Evolutionary conservation across 2,113 vertebrate species (phyloP).

Genomic region (Pelusios castaneus): DNA sequence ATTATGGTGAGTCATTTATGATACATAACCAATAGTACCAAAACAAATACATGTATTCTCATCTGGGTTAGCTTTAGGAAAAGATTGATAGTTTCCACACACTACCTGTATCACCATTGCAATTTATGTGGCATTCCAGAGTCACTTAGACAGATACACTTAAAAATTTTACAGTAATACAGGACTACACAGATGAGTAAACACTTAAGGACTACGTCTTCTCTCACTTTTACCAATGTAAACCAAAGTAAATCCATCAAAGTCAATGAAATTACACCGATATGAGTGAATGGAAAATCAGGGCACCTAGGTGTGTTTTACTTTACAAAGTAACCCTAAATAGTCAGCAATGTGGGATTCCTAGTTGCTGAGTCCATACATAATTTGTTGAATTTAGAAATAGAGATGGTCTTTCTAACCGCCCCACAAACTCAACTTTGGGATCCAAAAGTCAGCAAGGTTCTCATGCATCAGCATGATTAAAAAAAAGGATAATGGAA

Average conservation of each 20-base stretch:
- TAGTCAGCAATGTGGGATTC: too few relatives aligned
- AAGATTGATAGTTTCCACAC: neutral
- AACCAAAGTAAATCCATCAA: neutral
- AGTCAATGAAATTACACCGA: neutral
- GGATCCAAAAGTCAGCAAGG: neutral
- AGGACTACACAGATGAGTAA: neutral
- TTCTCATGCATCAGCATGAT: fast-evolving
- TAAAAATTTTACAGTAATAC: neutral
- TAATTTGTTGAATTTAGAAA: fast-evolving
- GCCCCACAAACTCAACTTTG: fast-evolving
- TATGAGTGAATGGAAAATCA: too few relatives aligned
- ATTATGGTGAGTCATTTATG: conserved; percentile 41
- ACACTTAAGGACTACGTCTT: neutral
- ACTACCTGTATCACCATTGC: neutral
- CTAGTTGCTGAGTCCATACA: neutral
- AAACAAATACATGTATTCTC: conserved; percentile 42
- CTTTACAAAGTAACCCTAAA: too few relatives aligned
- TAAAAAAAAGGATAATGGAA: neutral
- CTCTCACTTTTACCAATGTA: neutral
- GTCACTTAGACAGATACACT: neutral
- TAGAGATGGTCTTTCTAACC: neutral
- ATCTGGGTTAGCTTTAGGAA: neutral
- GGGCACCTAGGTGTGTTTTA: too few relatives aligned
- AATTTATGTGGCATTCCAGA: neutral
- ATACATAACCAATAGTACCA: conserved; percentile 39